phyloP scores from a whole-genome alignment of 2,888 invertebrate species.

The Andrena camellia region DNA sequence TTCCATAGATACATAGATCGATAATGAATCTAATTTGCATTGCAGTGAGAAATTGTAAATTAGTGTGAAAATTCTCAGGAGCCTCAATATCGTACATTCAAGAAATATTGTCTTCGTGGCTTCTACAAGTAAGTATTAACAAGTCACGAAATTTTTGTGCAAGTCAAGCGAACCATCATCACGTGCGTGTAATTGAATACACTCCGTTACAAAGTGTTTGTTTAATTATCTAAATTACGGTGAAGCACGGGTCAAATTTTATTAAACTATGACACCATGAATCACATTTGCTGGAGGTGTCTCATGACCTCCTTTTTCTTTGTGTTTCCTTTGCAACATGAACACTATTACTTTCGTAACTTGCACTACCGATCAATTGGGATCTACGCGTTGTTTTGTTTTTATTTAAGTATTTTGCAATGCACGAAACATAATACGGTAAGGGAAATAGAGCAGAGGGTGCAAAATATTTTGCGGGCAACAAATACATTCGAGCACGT shows the following conservation, averaged over 20 bases:
- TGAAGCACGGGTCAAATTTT: constrained; percentile 36
- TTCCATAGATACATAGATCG: neutral
- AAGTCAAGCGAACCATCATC: neutral
- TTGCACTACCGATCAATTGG: no score
- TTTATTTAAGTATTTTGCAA: no score
- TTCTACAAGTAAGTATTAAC: neutral
- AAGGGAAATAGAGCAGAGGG: neutral
- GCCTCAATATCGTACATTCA: no score
- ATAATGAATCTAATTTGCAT: neutral
- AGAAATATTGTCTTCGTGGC: neutral
- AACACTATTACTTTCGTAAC: no score
- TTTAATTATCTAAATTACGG: constrained; percentile 60
- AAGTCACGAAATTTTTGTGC: neutral
- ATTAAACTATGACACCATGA: constrained; percentile 24
- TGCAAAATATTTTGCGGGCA: constrained; percentile 9
- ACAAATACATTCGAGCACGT: neutral
- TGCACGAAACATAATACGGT: neutral
- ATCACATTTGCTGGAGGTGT: neutral
- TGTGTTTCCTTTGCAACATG: no score
- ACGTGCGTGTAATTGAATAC: neutral
- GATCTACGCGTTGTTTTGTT: neutral
- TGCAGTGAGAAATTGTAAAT: neutral
- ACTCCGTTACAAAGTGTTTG: neutral
- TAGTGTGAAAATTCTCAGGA: no score
- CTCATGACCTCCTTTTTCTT: neutral